A percentile compares a stretch with the other conserved stretches of the same genome.
Evolutionary conservation across 2,888 invertebrate genomes (phyloP).

Genomic region (Dexiosoma caninum): DNA sequence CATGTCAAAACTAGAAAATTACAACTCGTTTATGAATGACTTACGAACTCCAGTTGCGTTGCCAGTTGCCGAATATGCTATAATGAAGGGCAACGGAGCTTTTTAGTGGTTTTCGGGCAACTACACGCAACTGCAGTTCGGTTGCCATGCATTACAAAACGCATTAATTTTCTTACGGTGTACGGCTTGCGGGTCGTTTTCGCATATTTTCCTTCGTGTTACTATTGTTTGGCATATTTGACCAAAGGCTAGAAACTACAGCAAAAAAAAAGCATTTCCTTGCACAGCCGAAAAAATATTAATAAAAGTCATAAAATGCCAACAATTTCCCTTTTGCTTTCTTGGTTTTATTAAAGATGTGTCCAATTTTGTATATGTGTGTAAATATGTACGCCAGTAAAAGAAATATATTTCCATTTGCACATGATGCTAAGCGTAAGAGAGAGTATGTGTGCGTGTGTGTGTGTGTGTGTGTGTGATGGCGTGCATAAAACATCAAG

Average conservation of each 20-base stretch:
- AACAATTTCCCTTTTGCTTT: slow-evolving; percentile 50
- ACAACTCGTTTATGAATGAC: too few relatives aligned
- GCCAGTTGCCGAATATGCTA: too few relatives aligned
- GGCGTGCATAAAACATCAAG: background rate
- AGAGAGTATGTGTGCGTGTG: background rate
- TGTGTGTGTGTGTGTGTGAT: background rate
- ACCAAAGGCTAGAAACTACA: slow-evolving; percentile 15
- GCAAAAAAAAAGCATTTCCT: background rate
- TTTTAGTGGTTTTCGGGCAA: too few relatives aligned
- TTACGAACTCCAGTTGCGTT: too few relatives aligned
- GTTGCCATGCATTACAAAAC: too few relatives aligned
- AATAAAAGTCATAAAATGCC: slow-evolving; percentile 64
- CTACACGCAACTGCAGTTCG: too few relatives aligned
- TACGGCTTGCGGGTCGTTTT: background rate
- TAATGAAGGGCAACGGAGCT: too few relatives aligned
- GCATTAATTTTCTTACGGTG: background rate
- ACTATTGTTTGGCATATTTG: slow-evolving; percentile 31
- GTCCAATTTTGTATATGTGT: background rate
- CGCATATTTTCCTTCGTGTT: background rate
- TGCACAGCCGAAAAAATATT: slow-evolving; percentile 52
- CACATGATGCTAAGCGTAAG: too few relatives aligned
- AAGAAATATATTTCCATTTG: too few relatives aligned
- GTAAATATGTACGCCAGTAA: background rate
- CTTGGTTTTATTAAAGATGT: background rate
- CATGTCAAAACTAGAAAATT: too few relatives aligned